phyloP scores from a whole-genome alignment of 2,113 vertebrate species.

The Pseudonaja textilis region DNA sequence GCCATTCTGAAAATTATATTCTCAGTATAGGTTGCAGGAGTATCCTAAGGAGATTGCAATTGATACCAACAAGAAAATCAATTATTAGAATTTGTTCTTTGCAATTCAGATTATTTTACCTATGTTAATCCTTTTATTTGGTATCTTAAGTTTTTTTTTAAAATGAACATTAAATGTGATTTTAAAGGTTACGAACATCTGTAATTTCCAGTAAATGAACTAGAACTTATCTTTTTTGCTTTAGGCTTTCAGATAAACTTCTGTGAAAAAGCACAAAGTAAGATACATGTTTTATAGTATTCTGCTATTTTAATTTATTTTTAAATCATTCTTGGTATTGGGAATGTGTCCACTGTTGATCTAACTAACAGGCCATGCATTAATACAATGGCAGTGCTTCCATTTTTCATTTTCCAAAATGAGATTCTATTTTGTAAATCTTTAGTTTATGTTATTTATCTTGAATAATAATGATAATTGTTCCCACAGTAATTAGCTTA shows the following conservation, averaged over 20 bases:
- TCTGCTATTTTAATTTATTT: slow-evolving; percentile 57
- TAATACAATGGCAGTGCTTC: slow-evolving; percentile 52
- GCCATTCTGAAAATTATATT: neutral
- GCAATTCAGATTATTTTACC: slow-evolving; percentile 2
- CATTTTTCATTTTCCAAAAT: slow-evolving; percentile 49
- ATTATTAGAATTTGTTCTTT: neutral
- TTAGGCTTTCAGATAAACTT: slow-evolving; percentile 69
- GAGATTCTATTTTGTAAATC: neutral
- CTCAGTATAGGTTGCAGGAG: neutral
- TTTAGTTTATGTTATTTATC: neutral
- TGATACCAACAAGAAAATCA: slow-evolving; percentile 12
- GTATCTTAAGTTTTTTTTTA: slow-evolving; percentile 26
- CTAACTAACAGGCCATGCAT: slow-evolving; percentile 45
- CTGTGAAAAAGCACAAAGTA: slow-evolving; percentile 67
- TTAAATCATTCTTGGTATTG: slow-evolving; percentile 58
- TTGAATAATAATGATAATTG: neutral
- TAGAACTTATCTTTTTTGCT: slow-evolving; percentile 65
- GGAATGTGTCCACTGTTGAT: slow-evolving; percentile 64
- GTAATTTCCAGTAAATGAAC: slow-evolving; percentile 64
- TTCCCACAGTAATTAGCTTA: neutral
- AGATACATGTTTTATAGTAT: slow-evolving; percentile 60
- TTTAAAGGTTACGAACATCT: slow-evolving; percentile 52
- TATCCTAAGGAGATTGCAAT: neutral
- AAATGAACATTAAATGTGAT: slow-evolving; percentile 45
- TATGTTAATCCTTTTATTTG: slow-evolving; percentile 49